Base-by-base conservation (phyloP, 2,113 vertebrate genomes). In the Bujurquina vittata region DNA sequence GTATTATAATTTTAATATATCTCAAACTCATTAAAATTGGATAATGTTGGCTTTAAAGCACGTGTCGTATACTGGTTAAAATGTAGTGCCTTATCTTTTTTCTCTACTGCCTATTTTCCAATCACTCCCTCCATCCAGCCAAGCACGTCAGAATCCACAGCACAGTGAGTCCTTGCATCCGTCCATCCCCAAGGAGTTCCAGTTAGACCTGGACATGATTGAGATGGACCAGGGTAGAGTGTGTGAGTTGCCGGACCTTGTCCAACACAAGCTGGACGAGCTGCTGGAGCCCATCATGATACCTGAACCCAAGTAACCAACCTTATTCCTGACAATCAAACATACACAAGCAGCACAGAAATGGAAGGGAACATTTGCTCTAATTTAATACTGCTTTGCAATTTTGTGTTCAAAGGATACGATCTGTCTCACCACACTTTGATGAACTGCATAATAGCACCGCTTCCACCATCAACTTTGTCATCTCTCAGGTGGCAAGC, bases 401-500 rank as follows among this genome's bases (percentile, higher is more conserved):
- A 37, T 65, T 49, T 46, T 31, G 43, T 74, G 15, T 65, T 49
- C 11, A 80, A 61, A 99, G 98, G 94, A 97, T 98, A 72, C 96
- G 96, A 55, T 92, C 97, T 1, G 96, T 99, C 33, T 99, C 98
- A 11, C 98, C 98, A 0, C 98, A 99, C 86, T 99, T 97, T 0
- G 98, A 99, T 86, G 98, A 99, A 65, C 96, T 99, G 90, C 98
- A 98, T 94, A 99, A 98, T 94, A 99, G 97, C 91, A 98, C 97
- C 6, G 96, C 98, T 84, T 99, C 98, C 93, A 99, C 97, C 72
- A 99, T 99, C 95, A 99, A 99, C 94, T 99, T 98, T 43, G 98
- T 99, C 74, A 98, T 99, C 93, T 99, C 98, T 31, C 98, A 99
- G 94, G 98, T 99, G 86, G 98, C 98, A 62, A 99, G 97, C 77